Conservation (phyloP, 2,888 invertebrate species). For the Tricholauxania praeusta region DNA sequence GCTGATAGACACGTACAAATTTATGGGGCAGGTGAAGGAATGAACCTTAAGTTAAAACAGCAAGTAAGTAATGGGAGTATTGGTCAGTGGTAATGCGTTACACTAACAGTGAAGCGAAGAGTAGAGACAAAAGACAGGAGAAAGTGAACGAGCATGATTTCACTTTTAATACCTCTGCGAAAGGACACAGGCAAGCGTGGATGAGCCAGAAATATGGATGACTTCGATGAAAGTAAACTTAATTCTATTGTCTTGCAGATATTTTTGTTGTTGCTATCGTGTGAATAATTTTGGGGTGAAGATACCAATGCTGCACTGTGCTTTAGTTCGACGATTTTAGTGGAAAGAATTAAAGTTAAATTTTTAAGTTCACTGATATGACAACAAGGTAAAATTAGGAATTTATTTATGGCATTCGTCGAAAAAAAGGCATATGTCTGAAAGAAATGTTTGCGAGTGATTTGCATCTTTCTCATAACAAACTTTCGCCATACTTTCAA, state of each 20-base stretch:
- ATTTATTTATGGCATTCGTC: too few species aligned
- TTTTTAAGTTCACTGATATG: too few species aligned
- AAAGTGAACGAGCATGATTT: slow-evolving; percentile 30
- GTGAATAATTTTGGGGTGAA: slow-evolving; percentile 4
- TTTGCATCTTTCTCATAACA: too few species aligned
- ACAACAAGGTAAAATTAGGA: too few species aligned
- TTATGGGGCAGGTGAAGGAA: background rate
- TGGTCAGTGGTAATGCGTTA: background rate
- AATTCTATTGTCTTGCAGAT: slow-evolving; percentile 33
- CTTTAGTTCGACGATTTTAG: too few species aligned
- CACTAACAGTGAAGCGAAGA: background rate
- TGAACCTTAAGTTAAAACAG: background rate
- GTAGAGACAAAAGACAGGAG: background rate
- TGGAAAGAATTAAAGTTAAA: too few species aligned
- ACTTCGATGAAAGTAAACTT: slow-evolving; percentile 18
- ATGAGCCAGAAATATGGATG: background rate
- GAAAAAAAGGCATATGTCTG: too few species aligned
- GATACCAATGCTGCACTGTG: too few species aligned
- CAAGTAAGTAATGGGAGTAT: background rate
- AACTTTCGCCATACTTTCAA: too few species aligned
- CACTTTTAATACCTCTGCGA: slow-evolving; percentile 24
- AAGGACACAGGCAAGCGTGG: background rate
- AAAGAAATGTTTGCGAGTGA: too few species aligned
- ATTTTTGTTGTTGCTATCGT: background rate
- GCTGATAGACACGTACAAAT: slow-evolving; percentile 19